Percentiles rank a stretch among this genome's conserved stretches.
These are phyloP conservation scores for Chascanopsetta lugubris DNA, from an alignment of 2,113 vertebrate species.

Conservation along the genomic window DNA sequence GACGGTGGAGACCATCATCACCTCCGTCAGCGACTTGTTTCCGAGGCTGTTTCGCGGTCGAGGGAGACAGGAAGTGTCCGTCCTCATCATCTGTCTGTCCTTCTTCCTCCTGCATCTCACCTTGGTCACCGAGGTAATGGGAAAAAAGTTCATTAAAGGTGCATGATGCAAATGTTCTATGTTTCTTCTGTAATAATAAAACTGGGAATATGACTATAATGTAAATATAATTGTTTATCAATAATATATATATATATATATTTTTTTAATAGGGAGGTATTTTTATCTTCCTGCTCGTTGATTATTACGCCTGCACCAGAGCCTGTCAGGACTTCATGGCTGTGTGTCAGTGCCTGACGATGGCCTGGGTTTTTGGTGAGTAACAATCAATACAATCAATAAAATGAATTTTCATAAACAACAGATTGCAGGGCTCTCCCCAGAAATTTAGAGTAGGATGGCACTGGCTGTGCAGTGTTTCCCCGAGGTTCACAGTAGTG, in stretches of 20 bases:
- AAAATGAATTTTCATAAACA: neutral
- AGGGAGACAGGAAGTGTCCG: slow-evolving; percentile 36
- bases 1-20: slow-evolving; percentile 55
- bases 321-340: slow-evolving; percentile 53
- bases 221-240: neutral
- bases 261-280: slow-evolving; percentile 57
- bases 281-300: slow-evolving; percentile 68
- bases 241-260: neutral
- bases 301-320: slow-evolving; percentile 63
- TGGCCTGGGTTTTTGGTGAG: slow-evolving; percentile 70
- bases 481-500: too few relatives aligned
- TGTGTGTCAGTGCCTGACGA: slow-evolving; percentile 43
- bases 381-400: neutral
- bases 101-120: slow-evolving; percentile 42
- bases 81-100: slow-evolving; percentile 38
- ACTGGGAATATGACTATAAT: too few relatives aligned
- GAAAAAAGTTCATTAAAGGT: too few relatives aligned
- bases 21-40: slow-evolving; percentile 37
- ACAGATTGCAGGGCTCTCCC: too few relatives aligned
- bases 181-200: too few relatives aligned
- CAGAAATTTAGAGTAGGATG: too few relatives aligned
- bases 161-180: too few relatives aligned
- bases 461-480: too few relatives aligned
- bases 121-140: slow-evolving; percentile 58
- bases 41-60: slow-evolving; percentile 31